A percentile compares a stretch with the other conserved stretches of the same genome.
These are phyloP conservation scores for Myiotriccus ornatus DNA, from an alignment of 2,797 vertebrate genomes.

Conservation along the genomic window DNA sequence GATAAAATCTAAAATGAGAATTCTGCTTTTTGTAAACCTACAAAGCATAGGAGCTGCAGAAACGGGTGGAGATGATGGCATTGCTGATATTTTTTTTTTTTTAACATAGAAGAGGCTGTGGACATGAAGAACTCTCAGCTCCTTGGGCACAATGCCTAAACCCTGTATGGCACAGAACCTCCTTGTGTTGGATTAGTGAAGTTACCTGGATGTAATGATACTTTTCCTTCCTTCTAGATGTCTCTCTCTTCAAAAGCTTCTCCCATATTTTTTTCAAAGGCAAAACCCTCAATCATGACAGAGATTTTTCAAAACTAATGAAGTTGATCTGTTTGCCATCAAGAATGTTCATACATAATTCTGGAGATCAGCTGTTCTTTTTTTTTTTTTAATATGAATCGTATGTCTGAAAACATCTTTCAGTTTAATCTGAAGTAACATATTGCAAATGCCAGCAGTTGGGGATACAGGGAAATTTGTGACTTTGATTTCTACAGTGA, in stretches of 20 bases:
- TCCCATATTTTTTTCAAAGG: not conserved
- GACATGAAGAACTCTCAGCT: not conserved
- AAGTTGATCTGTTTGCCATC: not conserved
- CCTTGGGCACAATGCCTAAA: not conserved
- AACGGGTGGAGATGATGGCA: not conserved
- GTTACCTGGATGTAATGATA: not conserved
- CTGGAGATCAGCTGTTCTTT: not conserved
- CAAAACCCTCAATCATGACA: rapidly evolving
- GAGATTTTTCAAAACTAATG: not conserved
- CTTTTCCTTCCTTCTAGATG: not conserved
- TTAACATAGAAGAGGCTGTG: not conserved
- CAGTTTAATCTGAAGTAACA: not conserved
- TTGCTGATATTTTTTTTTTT: not conserved
- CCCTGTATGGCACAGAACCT: not conserved
- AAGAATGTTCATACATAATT: not conserved
- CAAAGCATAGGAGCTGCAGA: not conserved
- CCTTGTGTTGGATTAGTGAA: not conserved
- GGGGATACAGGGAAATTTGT: not conserved
- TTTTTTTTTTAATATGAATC: not conserved
- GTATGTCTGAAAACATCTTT: not conserved
- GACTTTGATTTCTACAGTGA: not conserved
- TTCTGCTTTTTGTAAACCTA: not conserved
- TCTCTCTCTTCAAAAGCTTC: not conserved
- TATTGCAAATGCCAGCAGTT: not conserved
- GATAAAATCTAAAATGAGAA: not conserved